phyloP scores from a whole-genome alignment of 1,140 invertebrate species.

The Armadillidium nasatum region DNA sequence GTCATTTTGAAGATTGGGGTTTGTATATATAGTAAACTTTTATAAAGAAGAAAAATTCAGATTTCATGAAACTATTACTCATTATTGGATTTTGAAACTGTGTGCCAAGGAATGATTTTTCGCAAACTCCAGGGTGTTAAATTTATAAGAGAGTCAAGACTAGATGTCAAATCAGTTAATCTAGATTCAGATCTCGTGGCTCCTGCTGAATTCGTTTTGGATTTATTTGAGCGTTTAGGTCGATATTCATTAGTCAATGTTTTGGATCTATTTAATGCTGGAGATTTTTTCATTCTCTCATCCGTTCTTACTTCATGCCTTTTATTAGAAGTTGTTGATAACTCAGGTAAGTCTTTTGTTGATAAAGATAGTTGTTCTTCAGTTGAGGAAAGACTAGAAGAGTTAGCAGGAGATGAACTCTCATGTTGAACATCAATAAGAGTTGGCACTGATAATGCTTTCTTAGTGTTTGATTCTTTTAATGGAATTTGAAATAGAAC shows the following conservation, averaged over 20 bases:
- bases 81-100: neutral
- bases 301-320: neutral
- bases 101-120: neutral
- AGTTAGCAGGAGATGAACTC: neutral
- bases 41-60: too few relatives aligned
- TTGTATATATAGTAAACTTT: too few relatives aligned
- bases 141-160: neutral
- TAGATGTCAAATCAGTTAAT: neutral
- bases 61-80: neutral
- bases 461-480: neutral
- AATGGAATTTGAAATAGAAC: neutral
- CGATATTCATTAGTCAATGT: neutral
- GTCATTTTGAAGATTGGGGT: too few relatives aligned
- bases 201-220: neutral
- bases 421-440: neutral
- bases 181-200: neutral
- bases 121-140: neutral
- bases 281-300: neutral
- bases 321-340: neutral
- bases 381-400: neutral
- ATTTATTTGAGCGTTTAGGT: neutral
- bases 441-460: neutral
- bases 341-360: neutral
- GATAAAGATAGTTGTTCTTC: neutral
- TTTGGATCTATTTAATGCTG: neutral